phyloP scores from a whole-genome alignment of 1,140 invertebrate genomes.

The Phymorhynchus buccinoides region DNA sequence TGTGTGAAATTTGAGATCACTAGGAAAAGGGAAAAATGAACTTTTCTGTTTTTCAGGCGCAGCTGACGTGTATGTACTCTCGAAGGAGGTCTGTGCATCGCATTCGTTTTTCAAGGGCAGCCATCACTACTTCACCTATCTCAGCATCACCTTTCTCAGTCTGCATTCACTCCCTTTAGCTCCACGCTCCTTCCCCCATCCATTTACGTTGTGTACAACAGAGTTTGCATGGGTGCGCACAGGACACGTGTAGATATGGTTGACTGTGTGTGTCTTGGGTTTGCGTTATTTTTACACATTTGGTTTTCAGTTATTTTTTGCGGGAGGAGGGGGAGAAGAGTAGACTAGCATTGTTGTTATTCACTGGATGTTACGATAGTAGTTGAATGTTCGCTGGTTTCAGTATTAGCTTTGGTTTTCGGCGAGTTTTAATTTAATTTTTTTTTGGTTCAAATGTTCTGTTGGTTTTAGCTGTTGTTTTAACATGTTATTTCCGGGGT shows the following conservation, averaged over 20 bases:
- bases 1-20: not conserved
- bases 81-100: not conserved
- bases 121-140: not conserved
- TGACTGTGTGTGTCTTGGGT: not conserved
- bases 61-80: not conserved
- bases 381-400: not conserved
- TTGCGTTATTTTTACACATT: not conserved
- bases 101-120: conserved; percentile 9
- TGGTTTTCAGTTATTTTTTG: not conserved
- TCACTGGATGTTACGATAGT: not conserved
- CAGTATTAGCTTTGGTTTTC: not conserved
- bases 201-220: conserved; percentile 9
- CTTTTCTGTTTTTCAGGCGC: not conserved
- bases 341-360: not conserved
- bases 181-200: not conserved
- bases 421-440: too few relatives aligned
- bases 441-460: not conserved
- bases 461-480: not conserved
- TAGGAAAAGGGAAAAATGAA: not conserved
- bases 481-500: not conserved
- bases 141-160: not conserved
- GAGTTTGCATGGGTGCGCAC: not conserved
- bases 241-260: not conserved
- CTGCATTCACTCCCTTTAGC: not conserved
- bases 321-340: not conserved